phyloP scores from a whole-genome alignment of 2,888 invertebrate species.

The Temnothorax ravouxi region DNA sequence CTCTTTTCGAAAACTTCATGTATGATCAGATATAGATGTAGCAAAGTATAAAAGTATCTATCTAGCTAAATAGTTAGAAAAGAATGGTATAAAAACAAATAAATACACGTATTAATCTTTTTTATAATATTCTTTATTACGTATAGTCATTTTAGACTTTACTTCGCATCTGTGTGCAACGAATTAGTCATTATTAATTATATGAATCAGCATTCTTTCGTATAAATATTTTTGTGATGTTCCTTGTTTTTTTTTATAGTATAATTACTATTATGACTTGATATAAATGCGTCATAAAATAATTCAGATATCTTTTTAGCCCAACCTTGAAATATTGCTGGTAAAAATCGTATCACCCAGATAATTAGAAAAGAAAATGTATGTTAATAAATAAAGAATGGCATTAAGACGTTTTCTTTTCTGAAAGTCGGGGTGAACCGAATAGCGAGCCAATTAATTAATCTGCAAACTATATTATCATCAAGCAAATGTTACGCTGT shows the following conservation, averaged over 20 bases:
- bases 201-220: slow-evolving; percentile 53
- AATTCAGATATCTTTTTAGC: slow-evolving; percentile 54
- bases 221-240: slow-evolving; percentile 60
- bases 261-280: slow-evolving; percentile 55
- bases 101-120: background rate
- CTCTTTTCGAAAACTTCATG: background rate
- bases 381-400: slow-evolving; percentile 65
- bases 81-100: background rate
- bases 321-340: slow-evolving; percentile 54
- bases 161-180: slow-evolving; percentile 52
- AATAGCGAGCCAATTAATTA: slow-evolving; percentile 41
- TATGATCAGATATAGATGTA: background rate
- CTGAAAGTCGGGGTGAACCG: slow-evolving; percentile 28
- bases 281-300: slow-evolving; percentile 65
- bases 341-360: slow-evolving; percentile 37
- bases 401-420: slow-evolving; percentile 57
- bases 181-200: slow-evolving; percentile 70
- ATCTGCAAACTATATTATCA: slow-evolving; percentile 25
- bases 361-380: slow-evolving; percentile 51
- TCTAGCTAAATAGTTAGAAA: background rate
- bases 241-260: slow-evolving; percentile 34
- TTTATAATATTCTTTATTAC: slow-evolving; percentile 67
- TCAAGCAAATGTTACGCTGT: slow-evolving; percentile 23
- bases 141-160: slow-evolving; percentile 56
- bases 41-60: background rate